Evolutionary conservation across 2,797 vertebrate genomes (phyloP).

Genomic region (Atherinosoma microstoma): DNA sequence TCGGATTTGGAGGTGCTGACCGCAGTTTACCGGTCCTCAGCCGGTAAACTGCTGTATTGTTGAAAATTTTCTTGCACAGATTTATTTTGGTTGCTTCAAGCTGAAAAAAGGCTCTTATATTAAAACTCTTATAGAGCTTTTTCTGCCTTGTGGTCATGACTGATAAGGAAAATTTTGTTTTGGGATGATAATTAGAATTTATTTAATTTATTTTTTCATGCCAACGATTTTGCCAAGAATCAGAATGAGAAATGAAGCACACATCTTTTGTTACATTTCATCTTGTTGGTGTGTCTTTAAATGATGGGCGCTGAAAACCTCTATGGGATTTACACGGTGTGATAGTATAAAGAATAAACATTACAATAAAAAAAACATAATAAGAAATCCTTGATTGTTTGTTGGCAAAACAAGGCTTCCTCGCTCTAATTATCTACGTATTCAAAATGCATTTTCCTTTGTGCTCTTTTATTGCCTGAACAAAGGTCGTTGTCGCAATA

Average conservation of each 20-base stretch:
- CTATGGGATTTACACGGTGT: constrained; percentile 16
- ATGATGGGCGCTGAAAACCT: neutral
- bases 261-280: neutral
- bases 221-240: constrained; percentile 12
- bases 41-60: constrained; percentile 18
- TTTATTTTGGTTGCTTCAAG: constrained; percentile 19
- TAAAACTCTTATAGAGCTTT: neutral
- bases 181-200: constrained; percentile 2
- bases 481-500: constrained; percentile 13
- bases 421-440: constrained; percentile 19
- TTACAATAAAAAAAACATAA: neutral
- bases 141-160: neutral
- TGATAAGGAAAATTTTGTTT: constrained; percentile 15
- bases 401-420: neutral
- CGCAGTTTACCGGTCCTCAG: no score
- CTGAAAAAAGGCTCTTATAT: constrained; percentile 3
- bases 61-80: constrained; percentile 6
- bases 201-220: constrained; percentile 1
- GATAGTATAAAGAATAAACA: neutral
- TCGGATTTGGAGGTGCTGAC: no score
- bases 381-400: constrained; percentile 4
- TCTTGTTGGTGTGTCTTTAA: constrained; percentile 6
- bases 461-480: neutral
- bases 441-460: constrained; percentile 8
- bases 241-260: neutral